Conservation (phyloP, 2,797 vertebrate genomes). For the Hephaestus fuliginosus region DNA sequence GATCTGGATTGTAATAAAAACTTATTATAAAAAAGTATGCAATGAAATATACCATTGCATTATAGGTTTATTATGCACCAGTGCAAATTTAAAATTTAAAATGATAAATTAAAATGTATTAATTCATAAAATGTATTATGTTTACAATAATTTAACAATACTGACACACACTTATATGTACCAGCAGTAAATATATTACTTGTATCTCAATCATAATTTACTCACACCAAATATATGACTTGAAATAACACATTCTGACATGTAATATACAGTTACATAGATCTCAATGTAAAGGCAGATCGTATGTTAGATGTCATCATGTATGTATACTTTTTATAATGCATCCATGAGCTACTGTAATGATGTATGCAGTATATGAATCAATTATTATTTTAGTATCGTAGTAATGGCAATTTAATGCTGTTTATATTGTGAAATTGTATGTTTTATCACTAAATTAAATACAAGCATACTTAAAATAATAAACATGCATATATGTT, state of each 20-base stretch:
- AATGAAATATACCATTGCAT: neutral
- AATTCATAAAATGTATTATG: too few relatives aligned
- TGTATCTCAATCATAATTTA: neutral
- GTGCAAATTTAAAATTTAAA: neutral
- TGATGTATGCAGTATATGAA: neutral
- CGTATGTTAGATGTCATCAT: neutral
- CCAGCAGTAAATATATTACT: neutral
- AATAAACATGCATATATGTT: neutral
- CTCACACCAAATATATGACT: neutral
- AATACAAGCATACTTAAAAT: neutral
- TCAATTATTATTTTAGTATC: neutral
- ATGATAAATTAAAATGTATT: neutral
- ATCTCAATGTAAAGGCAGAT: neutral
- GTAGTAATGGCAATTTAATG: neutral
- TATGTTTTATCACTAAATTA: neutral
- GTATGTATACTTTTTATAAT: neutral
- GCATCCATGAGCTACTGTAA: neutral
- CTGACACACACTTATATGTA: too few relatives aligned
- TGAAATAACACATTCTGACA: neutral
- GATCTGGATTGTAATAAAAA: neutral
- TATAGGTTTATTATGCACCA: neutral
- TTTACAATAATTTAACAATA: neutral
- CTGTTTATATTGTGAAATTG: neutral
- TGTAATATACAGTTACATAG: neutral
- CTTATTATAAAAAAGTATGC: neutral